Evolutionary conservation across 2,888 invertebrate genomes (phyloP), one percentile per base, ranked within the genome.

Genomic region (Acanthosepion pharaonis): DNA sequence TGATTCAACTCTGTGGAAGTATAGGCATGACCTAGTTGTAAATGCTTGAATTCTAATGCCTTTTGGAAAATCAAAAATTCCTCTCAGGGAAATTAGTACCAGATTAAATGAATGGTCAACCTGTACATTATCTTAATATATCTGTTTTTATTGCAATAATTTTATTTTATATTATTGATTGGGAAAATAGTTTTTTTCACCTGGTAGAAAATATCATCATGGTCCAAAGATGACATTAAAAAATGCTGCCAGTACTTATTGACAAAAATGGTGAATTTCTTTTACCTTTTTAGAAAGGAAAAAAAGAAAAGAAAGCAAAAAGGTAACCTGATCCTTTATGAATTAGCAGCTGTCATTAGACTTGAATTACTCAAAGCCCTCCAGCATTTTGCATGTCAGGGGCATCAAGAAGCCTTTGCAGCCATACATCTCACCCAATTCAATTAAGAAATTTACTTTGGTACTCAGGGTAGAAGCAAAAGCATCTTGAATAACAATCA

Each of bases 321-420:
- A 33, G n/a, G 78, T 78, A 78, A 78, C n/a, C 15, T 9, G 78
- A 78, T 78, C 78, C 33, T 78, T n/a, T 33, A n/a, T 78, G 78
- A 78, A 78, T 78, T 78, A 78, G 78, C 78, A 78, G n/a, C 78
- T 78, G 78, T 78, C n/a, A 78, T 78, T n/a, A 33, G n/a, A 78
- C 78, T 78, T 78, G 78, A 33, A 78, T 78, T 78, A n/a, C n/a
- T 78, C 78, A n/a, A 33, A n/a, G 78, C 78, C 33, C 78, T 33
- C 78, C 11, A 5, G 23, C 33, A 78, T 78, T 78, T 78, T 78
- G 78, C 78, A 78, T 78, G 78, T 78, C n/a, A 64, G n/a, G n/a
- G 78, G n/a, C 78, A 78, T 78, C 78, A 78, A 33, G 78, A 33
- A 78, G 2, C 33, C 42, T 9, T 78, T 78, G 78, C n/a, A 78